These are phyloP conservation scores for Hestina assimilis DNA, from an alignment of 1,140 invertebrate species.

Conservation along the genomic window DNA sequence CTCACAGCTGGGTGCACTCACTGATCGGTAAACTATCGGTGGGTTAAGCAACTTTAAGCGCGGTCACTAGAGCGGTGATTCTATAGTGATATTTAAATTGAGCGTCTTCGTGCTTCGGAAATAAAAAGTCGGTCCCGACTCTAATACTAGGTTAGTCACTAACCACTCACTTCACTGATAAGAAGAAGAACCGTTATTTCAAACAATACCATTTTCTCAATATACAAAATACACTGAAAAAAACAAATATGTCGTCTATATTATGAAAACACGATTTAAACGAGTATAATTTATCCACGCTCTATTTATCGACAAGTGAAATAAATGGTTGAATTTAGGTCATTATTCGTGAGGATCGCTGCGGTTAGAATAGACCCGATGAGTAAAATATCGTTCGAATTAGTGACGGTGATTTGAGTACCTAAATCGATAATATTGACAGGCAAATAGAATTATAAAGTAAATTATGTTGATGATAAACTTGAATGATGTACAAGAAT, in stretches of 20 bases:
- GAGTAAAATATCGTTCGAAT: constrained; percentile 17
- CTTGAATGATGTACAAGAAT: not conserved
- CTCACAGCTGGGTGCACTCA: too few relatives aligned
- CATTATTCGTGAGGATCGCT: constrained; percentile 11
- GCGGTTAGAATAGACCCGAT: constrained; percentile 18
- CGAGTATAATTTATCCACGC: constrained; percentile 19
- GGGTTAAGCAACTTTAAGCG: too few relatives aligned
- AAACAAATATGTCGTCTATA: not conserved
- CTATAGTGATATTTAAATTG: too few relatives aligned
- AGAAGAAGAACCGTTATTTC: too few relatives aligned
- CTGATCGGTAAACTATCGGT: too few relatives aligned
- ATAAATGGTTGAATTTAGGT: constrained; percentile 25
- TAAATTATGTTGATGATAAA: not conserved
- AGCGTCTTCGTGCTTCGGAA: too few relatives aligned
- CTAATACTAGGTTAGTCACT: too few relatives aligned
- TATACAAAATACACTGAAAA: not conserved
- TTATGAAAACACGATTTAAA: not conserved
- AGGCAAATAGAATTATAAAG: not conserved
- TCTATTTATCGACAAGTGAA: constrained; percentile 20
- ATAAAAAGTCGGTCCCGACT: too few relatives aligned
- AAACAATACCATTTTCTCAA: too few relatives aligned
- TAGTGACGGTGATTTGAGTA: constrained; percentile 15
- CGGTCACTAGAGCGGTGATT: too few relatives aligned
- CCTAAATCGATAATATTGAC: constrained; percentile 11
- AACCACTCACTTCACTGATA: too few relatives aligned